Conservation (phyloP, 2,797 vertebrate species). For the Amazona finschi region DNA sequence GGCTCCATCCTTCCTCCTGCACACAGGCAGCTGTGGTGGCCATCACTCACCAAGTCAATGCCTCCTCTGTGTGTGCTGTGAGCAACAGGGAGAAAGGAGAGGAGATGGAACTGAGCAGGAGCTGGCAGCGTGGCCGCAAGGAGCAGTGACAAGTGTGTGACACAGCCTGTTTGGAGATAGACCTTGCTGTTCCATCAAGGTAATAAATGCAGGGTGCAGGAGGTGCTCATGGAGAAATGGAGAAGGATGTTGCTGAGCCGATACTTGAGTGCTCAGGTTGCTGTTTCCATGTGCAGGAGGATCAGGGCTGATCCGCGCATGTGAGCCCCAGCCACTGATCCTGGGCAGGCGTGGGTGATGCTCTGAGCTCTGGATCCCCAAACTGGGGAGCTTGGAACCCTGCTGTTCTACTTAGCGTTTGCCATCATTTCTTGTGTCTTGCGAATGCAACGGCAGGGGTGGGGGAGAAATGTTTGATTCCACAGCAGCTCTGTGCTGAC, state of each 20-base stretch:
- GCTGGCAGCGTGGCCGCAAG: rapidly evolving
- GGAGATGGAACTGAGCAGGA: rapidly evolving
- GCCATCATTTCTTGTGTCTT: neutral
- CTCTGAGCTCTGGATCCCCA: neutral
- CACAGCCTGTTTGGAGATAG: rapidly evolving
- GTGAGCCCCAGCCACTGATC: rapidly evolving
- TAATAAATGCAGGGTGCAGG: rapidly evolving
- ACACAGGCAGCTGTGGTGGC: neutral
- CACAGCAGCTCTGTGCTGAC: neutral
- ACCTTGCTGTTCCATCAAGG: rapidly evolving
- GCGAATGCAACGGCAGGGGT: neutral
- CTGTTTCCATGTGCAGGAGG: neutral
- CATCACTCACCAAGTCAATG: rapidly evolving
- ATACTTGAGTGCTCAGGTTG: neutral
- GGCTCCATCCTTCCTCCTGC: neutral
- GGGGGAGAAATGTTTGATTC: neutral
- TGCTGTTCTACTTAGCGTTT: neutral
- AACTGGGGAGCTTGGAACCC: neutral
- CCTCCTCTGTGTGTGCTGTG: rapidly evolving
- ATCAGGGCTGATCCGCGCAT: rapidly evolving
- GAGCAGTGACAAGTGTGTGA: rapidly evolving
- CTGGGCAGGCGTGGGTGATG: rapidly evolving
- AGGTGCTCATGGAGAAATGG: rapidly evolving
- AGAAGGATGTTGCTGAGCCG: rapidly evolving
- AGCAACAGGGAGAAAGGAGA: neutral